Evolutionary conservation across 2,113 vertebrate species (phyloP), one percentile per base, ranked within the genome.

Genomic region (Chiloscyllium plagiosum): DNA sequence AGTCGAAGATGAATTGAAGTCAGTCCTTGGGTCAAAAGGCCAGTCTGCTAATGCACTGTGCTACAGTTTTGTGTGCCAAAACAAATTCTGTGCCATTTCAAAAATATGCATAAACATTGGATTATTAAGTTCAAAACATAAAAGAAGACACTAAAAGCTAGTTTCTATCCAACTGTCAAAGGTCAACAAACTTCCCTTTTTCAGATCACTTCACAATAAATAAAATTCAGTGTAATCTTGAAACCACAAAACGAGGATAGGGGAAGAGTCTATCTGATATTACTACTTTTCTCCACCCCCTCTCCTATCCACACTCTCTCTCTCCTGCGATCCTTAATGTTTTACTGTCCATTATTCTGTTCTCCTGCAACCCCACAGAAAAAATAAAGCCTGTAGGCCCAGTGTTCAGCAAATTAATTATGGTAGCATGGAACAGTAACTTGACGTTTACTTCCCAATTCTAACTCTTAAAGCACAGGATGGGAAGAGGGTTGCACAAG

Each of bases 111-210:
- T 4, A 70, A 70, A 70, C 3, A 20, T 70, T 70, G 56, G 56
- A 1, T 56, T 56, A 56, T 56, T 56, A 47, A 42, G 37, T 85
- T 85, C 80, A 42, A 42, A 83, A 83, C 3, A 56, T 68, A 19
- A 19, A 20, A 24, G 5, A 47, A 56, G 29, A 26, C 61, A 24
- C 85, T 52, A 15, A 61, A 56, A 89, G 52, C 50, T 56, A 90
- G 87, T 90, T 90, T 90, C 87, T 56, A 61, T 90, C 87, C 87
- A 56, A 90, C 87, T 56, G 29, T 61, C 87, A 90, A 90, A 89
- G 26, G 26, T 29, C 87, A 90, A 61, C 87, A 3, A 33, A 29
- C 29, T 90, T 61, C 50, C 87, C 87, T 33, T 90, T 52, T 89
- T 33, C 15, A 13, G 87, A 61, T 52, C 50, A 61, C 50, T 52